Base-by-base conservation (phyloP, 1,140 invertebrate genomes). In the Schlechtendalia chinensis region DNA sequence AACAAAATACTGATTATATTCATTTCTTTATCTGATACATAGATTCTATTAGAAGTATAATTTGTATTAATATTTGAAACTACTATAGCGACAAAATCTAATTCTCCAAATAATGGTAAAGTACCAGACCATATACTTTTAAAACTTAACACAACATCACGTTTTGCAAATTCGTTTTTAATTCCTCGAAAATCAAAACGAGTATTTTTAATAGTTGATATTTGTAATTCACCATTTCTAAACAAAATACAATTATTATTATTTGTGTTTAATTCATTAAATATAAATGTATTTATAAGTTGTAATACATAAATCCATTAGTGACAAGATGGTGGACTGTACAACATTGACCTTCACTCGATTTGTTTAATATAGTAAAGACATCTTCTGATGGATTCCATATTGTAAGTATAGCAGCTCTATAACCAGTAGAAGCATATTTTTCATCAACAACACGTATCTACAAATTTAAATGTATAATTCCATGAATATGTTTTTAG, bases 181-280 rank as follows among this genome's bases (percentile, higher is more conserved):
- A 10, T 45, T 29, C 22, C 58, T n/a, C 47, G n/a, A 61, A 61
- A 61, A 63, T 61, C 8, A n/a, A 47, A 79, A 50, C 39, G 54
- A 17, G 75, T 61, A 47, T 79, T 58, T 63, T 79, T 79, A 5
- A 45, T 59, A 12, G 75, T 16, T 47, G 75, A 79, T 79, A 79
- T 32, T 63, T 79, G 75, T 27, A 79, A n/a, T 63, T 79, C 75
- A 63, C 75, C 75, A 79, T 79, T 79, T n/a, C 75, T 79, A 72
- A 72, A 53, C n/a, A n/a, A 50, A 71, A 53, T n/a, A 16, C 10
- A 19, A 72, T 53, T 10, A 27, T 27, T n/a, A 54, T 71, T n/a
- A 53, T 24, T 71, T 50, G 47, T 17, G 8, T 27, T 53, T 12
- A 72, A 29, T 45, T 0, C 53, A 29, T 29, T 54, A 19, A 54